Conservation (phyloP, 1,140 invertebrate genomes). For the Brachionus plicatilis region DNA sequence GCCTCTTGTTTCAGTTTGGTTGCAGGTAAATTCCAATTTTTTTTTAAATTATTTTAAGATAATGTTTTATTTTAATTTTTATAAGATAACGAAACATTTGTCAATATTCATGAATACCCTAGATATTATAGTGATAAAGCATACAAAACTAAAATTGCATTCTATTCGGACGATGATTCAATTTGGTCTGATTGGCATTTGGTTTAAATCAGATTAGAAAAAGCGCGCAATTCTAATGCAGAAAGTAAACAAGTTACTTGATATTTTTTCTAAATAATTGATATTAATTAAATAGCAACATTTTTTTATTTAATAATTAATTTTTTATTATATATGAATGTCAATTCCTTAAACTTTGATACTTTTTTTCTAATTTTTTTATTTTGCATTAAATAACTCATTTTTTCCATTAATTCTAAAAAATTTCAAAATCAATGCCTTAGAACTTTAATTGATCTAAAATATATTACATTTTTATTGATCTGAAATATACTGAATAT, state of each 20-base stretch:
- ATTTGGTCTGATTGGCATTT: background rate
- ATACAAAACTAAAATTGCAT: background rate
- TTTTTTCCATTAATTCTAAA: background rate
- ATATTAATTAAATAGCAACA: too few relatives aligned
- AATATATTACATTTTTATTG: too few relatives aligned
- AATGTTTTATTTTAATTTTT: background rate
- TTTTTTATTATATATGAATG: too few relatives aligned
- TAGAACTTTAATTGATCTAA: background rate
- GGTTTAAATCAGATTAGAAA: background rate
- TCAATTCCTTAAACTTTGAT: too few relatives aligned
- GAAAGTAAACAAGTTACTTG: too few relatives aligned
- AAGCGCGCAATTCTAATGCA: too few relatives aligned
- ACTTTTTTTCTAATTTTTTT: background rate
- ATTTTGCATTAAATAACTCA: background rate
- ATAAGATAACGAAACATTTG: background rate
- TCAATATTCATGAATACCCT: background rate
- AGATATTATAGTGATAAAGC: background rate
- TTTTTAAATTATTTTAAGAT: background rate
- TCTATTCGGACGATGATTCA: background rate
- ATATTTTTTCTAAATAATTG: too few relatives aligned
- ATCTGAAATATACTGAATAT: too few relatives aligned
- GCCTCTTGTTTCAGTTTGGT: background rate
- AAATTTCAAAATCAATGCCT: background rate
- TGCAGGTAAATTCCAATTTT: background rate
- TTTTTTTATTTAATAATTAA: too few relatives aligned